Evolutionary conservation across 2,888 invertebrate species (phyloP).

Genomic region (Erebia aethiops): DNA sequence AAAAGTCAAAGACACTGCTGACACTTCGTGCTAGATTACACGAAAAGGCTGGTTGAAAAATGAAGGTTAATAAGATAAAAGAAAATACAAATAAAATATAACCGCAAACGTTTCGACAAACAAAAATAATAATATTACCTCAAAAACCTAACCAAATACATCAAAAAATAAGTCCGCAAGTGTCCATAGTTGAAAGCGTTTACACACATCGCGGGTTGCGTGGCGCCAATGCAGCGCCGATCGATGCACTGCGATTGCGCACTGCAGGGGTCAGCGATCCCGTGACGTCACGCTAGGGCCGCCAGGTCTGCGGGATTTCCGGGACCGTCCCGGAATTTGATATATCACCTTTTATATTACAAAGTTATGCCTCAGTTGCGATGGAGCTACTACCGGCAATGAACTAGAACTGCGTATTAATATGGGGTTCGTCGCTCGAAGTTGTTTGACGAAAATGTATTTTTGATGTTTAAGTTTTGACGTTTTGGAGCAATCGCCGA

Average conservation of each 20-base stretch:
- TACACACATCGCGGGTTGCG: slow-evolving; percentile 37
- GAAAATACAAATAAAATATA: too few species aligned
- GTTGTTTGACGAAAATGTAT: too few species aligned
- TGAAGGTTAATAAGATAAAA: too few species aligned
- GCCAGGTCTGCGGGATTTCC: slow-evolving; percentile 13
- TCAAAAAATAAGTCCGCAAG: slow-evolving; percentile 29
- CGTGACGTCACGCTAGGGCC: slow-evolving; percentile 42
- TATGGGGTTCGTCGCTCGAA: too few species aligned
- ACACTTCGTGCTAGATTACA: too few species aligned
- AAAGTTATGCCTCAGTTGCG: slow-evolving; percentile 4
- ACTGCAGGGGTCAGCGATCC: slow-evolving; percentile 66
- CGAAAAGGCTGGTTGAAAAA: too few species aligned
- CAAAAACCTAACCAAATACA: slow-evolving; percentile 32
- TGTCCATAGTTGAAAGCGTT: slow-evolving; percentile 24
- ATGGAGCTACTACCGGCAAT: not conserved
- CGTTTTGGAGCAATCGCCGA: too few species aligned
- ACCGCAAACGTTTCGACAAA: not conserved
- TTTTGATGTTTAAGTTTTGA: too few species aligned
- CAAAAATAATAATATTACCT: slow-evolving; percentile 27
- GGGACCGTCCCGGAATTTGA: slow-evolving; percentile 11
- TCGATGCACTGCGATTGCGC: slow-evolving; percentile 73
- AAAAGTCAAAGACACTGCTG: too few species aligned
- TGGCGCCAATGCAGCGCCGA: slow-evolving; percentile 55
- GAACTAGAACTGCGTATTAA: not conserved
- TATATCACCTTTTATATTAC: slow-evolving; percentile 13